A percentile compares a stretch with the other conserved stretches of the same genome.
phyloP scores from a whole-genome alignment of 2,888 invertebrate genomes.

The Perdita meconis region DNA sequence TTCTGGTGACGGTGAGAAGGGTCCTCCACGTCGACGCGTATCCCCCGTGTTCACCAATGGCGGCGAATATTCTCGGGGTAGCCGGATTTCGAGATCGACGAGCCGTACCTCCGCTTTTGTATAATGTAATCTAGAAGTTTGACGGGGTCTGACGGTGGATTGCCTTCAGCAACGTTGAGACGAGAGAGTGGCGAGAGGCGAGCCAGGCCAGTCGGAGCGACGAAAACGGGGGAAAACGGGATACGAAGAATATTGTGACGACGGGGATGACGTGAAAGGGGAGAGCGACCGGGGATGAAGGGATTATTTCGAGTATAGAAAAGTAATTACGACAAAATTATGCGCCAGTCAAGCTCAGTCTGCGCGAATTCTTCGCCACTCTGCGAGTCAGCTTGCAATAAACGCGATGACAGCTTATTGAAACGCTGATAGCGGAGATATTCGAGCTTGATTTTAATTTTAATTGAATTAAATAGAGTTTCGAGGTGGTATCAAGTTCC shows the following conservation, averaged over 20 bases:
- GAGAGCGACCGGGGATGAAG: constrained; percentile 30
- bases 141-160: constrained; percentile 73
- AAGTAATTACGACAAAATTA: constrained; percentile 52
- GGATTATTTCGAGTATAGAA: constrained; percentile 53
- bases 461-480: too few species aligned
- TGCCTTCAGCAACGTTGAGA: constrained; percentile 36
- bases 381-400: background rate
- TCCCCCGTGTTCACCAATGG: constrained; percentile 27
- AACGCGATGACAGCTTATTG: constrained; percentile 1
- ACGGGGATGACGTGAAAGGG: constrained; percentile 24
- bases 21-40: background rate
- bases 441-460: background rate
- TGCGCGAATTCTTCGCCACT: background rate
- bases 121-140: constrained; percentile 82
- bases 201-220: constrained; percentile 17
- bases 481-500: too few species aligned
- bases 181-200: constrained; percentile 24
- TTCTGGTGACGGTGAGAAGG: constrained; percentile 17
- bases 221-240: constrained; percentile 15
- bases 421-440: background rate
- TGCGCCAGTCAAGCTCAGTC: background rate
- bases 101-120: constrained; percentile 78
- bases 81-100: constrained; percentile 65
- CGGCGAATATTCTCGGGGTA: constrained; percentile 28
- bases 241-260: constrained; percentile 34